phyloP scores from a whole-genome alignment of 1,140 invertebrate genomes.

The Camponotus floridanus region DNA sequence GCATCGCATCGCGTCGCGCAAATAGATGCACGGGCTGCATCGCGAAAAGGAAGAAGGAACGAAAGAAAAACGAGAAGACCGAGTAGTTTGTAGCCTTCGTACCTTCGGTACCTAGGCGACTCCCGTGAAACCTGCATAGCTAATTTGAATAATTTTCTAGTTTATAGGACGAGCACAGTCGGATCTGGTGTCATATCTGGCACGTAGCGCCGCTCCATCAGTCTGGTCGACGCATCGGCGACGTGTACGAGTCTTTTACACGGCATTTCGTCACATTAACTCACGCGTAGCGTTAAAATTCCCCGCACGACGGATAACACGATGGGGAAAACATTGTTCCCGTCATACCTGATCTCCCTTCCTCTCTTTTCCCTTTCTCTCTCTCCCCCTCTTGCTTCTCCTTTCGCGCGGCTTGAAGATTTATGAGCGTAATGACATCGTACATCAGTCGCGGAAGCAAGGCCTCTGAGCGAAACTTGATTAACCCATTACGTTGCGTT shows the following conservation, averaged over 20 bases:
- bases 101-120: constrained; percentile 16
- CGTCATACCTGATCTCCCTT: constrained; percentile 30
- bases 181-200: constrained; percentile 63
- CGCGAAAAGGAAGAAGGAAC: constrained; percentile 15
- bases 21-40: constrained; percentile 14
- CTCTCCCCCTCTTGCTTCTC: background rate
- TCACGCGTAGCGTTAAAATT: constrained; percentile 28
- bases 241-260: constrained; percentile 18
- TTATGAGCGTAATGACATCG: constrained; percentile 61
- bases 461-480: constrained; percentile 59
- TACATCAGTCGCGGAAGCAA: constrained; percentile 56
- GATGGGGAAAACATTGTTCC: constrained; percentile 47
- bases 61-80: background rate
- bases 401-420: constrained; percentile 35
- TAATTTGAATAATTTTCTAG: constrained; percentile 66
- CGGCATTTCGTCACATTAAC: constrained; percentile 46
- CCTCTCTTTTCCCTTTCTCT: background rate
- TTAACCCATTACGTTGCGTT: constrained; percentile 58
- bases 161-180: constrained; percentile 63
- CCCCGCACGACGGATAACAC: background rate
- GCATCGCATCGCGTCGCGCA: constrained; percentile 18
- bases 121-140: constrained; percentile 22
- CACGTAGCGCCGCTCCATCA: constrained; percentile 59
- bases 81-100: background rate
- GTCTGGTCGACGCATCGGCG: constrained; percentile 37